Evolutionary conservation across 2,113 vertebrate species (phyloP).

Genomic region (Pungitius pungitius): DNA sequence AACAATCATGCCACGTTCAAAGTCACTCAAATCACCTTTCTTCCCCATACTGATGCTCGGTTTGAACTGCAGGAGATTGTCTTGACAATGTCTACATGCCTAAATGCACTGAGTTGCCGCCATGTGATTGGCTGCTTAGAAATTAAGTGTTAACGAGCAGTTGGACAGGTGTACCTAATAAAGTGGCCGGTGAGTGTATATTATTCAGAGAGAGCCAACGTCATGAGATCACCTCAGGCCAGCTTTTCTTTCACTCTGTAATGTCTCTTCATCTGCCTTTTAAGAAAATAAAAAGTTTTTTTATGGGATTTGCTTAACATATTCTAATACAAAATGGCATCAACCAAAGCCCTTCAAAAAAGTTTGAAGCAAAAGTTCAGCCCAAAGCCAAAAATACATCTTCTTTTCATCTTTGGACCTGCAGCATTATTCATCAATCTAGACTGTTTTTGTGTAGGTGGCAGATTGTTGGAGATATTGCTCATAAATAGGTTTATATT

Average conservation of each 20-base stretch:
- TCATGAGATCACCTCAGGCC: neutral
- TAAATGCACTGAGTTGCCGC: no score
- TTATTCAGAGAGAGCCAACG: neutral
- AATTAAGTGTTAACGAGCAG: no score
- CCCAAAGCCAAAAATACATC: neutral
- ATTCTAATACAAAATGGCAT: neutral
- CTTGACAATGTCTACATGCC: no score
- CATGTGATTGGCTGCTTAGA: no score
- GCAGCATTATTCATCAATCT: neutral
- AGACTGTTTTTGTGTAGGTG: neutral
- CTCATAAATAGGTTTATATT: neutral
- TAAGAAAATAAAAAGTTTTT: no score
- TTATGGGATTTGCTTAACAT: neutral
- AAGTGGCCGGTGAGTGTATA: no score
- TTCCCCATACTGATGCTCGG: no score
- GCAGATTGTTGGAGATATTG: neutral
- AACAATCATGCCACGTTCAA: no score
- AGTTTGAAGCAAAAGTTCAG: neutral
- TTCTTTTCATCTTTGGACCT: neutral
- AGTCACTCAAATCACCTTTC: no score
- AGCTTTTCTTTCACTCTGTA: neutral
- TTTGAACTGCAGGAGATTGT: no score
- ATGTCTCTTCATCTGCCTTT: neutral
- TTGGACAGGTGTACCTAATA: no score
- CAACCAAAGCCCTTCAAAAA: neutral